Evolutionary conservation across 2,113 vertebrate genomes (phyloP).

Genomic region (Ivindomyrus marchei): DNA sequence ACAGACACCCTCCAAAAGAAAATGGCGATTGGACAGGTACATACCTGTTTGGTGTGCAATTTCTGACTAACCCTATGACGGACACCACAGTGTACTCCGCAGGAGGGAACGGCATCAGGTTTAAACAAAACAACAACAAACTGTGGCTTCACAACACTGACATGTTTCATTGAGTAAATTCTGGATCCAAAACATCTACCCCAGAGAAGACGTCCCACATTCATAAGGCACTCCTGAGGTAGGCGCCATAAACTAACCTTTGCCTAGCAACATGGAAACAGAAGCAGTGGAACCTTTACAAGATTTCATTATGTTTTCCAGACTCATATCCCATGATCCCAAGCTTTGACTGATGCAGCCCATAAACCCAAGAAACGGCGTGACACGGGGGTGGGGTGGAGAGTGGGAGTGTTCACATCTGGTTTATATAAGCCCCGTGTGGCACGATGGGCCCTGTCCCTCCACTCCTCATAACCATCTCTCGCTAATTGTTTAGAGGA

Average conservation of each 20-base stretch:
- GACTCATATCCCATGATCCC: constrained; percentile 31
- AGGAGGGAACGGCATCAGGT: background rate
- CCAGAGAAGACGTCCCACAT: background rate
- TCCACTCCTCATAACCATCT: constrained; percentile 32
- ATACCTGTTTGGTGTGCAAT: background rate
- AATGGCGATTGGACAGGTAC: background rate
- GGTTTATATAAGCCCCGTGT: constrained; percentile 36
- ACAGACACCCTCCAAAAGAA: background rate
- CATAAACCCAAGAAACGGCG: constrained; percentile 36
- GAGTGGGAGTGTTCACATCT: constrained; percentile 33
- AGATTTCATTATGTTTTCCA: constrained; percentile 32
- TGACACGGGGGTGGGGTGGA: constrained; percentile 23
- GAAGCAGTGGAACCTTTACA: constrained; percentile 29
- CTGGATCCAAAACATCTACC: background rate
- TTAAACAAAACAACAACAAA: background rate
- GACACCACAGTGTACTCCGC: background rate
- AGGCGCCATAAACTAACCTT: constrained; percentile 26
- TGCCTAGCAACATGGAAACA: constrained; percentile 34
- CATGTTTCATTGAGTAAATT: background rate
- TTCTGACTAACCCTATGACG: background rate
- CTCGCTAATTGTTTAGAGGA: constrained; percentile 31
- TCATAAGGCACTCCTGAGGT: constrained; percentile 2
- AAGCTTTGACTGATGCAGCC: constrained; percentile 34
- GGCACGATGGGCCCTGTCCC: constrained; percentile 24
- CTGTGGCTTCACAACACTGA: background rate